A percentile compares a stretch with the other conserved stretches of the same genome.
phyloP scores from a whole-genome alignment of 2,113 vertebrate genomes.

The Heterotilapia buettikoferi region DNA sequence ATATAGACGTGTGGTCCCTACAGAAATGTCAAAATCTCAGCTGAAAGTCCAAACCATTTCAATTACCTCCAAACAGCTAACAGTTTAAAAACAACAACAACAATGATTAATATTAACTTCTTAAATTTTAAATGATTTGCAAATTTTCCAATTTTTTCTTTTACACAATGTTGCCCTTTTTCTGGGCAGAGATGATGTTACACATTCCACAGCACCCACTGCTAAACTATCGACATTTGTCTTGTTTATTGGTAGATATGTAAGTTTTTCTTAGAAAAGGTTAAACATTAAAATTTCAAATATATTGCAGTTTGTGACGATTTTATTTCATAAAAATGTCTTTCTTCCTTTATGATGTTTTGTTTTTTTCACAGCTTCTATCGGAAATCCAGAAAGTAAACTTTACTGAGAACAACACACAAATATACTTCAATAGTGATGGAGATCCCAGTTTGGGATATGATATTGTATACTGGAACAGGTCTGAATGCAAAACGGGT shows the following conservation, averaged over 20 bases:
- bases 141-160: neutral
- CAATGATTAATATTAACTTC: neutral
- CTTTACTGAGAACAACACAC: conserved; percentile 12
- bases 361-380: conserved; percentile 25
- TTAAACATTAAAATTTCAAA: neutral
- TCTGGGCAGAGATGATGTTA: neutral
- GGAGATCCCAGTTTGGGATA: conserved; percentile 46
- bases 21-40: neutral
- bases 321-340: neutral
- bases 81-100: neutral
- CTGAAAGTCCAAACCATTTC: neutral
- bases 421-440: conserved; percentile 6
- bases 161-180: neutral
- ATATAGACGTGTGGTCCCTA: neutral
- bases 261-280: neutral
- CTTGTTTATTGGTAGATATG: neutral
- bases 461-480: conserved; percentile 45
- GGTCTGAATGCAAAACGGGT: neutral
- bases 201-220: neutral
- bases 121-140: neutral
- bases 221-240: neutral
- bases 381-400: conserved; percentile 34
- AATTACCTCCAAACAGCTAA: neutral
- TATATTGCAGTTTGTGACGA: neutral
- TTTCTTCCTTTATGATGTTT: neutral